phyloP scores from a whole-genome alignment of 2,888 invertebrate genomes.

The Tipula lateralis region DNA sequence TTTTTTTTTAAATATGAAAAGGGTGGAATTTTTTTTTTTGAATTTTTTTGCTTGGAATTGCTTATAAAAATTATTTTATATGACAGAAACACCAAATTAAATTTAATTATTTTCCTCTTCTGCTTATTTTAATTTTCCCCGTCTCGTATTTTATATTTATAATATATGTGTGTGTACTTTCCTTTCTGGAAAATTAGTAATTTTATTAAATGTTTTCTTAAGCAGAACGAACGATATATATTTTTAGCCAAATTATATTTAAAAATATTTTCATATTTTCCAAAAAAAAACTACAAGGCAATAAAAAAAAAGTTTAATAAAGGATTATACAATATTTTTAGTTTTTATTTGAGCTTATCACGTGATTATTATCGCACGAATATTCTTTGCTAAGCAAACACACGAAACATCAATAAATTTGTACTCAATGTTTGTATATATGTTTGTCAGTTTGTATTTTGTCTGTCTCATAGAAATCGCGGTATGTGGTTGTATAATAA shows the following conservation, averaged over 20 bases:
- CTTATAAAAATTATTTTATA: not conserved
- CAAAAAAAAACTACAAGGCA: not conserved
- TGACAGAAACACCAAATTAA: constrained; percentile 16
- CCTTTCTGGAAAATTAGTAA: not conserved
- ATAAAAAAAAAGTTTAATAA: too few relatives aligned
- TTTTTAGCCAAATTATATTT: not conserved
- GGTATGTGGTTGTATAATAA: not conserved
- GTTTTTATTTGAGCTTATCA: not conserved
- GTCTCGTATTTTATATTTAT: not conserved
- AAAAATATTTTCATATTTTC: not conserved
- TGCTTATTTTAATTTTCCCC: not conserved
- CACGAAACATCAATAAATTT: not conserved
- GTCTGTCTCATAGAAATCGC: not conserved
- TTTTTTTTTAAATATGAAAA: not conserved
- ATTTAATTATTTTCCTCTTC: constrained; percentile 15
- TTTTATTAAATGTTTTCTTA: not conserved
- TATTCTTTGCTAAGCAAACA: not conserved
- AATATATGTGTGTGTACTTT: not conserved
- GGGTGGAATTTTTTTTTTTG: not conserved
- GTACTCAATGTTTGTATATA: too few relatives aligned
- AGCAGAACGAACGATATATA: not conserved
- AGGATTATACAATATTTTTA: not conserved
- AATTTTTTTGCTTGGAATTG: too few relatives aligned
- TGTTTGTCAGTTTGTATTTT: too few relatives aligned
- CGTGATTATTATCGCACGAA: not conserved